Conservation (phyloP, 2,113 vertebrate species). For the Chionomys nivalis region DNA sequence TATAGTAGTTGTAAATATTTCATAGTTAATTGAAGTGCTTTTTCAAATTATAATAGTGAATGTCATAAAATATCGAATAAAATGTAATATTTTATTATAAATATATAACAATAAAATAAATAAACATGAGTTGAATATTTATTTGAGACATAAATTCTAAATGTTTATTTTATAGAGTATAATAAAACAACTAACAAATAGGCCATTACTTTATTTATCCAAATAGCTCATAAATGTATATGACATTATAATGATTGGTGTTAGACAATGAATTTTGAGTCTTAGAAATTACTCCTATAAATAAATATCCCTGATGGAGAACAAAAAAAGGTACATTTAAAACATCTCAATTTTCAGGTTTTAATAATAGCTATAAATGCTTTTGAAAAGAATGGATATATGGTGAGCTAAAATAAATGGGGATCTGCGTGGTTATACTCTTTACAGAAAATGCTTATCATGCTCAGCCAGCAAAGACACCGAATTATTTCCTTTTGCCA, state of each 20-base stretch:
- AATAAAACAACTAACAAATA: conserved; percentile 70
- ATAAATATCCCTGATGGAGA: conserved; percentile 47
- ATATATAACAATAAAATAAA: conserved; percentile 67
- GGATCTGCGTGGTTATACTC: neutral
- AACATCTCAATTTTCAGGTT: neutral
- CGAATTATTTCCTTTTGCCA: neutral
- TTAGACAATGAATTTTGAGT: conserved; percentile 55
- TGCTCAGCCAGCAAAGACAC: neutral
- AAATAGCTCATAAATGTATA: conserved; percentile 74
- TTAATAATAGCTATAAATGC: conserved; percentile 11
- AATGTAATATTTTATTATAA: conserved; percentile 61
- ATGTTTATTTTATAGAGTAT: conserved; percentile 47
- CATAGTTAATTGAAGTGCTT: conserved; percentile 71
- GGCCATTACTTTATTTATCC: conserved; percentile 68
- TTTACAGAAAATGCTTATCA: neutral
- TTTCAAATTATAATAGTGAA: conserved; percentile 72
- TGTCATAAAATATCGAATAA: conserved; percentile 54
- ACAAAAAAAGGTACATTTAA: conserved; percentile 15
- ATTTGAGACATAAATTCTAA: conserved; percentile 67
- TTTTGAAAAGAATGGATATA: neutral
- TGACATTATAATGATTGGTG: conserved; percentile 61
- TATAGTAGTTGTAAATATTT: conserved; percentile 72
- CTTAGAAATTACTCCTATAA: conserved; percentile 54
- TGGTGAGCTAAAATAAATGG: neutral
- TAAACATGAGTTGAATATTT: conserved; percentile 65